Base-by-base conservation (phyloP, 1,140 invertebrate genomes). In the Drosophila setifemur region DNA sequence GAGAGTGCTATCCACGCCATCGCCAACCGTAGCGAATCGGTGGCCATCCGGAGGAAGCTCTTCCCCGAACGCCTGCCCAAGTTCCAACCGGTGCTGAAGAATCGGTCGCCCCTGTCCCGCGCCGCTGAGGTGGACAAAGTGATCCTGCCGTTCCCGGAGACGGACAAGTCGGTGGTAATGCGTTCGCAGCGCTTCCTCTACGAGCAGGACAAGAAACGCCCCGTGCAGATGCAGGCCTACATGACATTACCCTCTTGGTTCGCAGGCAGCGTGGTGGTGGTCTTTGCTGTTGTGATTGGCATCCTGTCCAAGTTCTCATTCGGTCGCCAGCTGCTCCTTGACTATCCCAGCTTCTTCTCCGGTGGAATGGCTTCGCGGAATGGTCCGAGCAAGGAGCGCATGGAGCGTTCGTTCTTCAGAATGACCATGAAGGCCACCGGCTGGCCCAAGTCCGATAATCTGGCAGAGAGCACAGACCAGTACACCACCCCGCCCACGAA, bases 1-100 rank as follows among this genome's bases (percentile, higher is more conserved):
- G 94, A 96, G 73, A 96, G 96, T 0, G 93, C 94, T 1, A 92
- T 98, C 29, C 91, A 96, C 91, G 94, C 95, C 8, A 79, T 96
- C 47, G 93, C 93, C 3, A 90, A 95, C 88, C 71, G 83, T 1
- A 76, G 92, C 47, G 94, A 97, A 79, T 86, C 97, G 29, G 88
- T 88, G 2, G 82, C 76, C 4, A 79, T 97, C 4, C 92, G 96
- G 23, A 90, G 91, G 9, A 91, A 95, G 73, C 87, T 97, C 4
- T 96, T 92, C 71, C 92, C 94, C 1, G 91, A 93, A 21, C 92
- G 91, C 49, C 82, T 96, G 14, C 95, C 95, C 0, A 70, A 91
- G 18, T 92, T 94, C 37, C 90, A 92, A 55, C 94, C 95, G 9
- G 93, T 92, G 76, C 89, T 95, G 21, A 91, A 92, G 73, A 52